Conservation (phyloP, 2,797 vertebrate genomes). For the Amazona ochrocephala region DNA sequence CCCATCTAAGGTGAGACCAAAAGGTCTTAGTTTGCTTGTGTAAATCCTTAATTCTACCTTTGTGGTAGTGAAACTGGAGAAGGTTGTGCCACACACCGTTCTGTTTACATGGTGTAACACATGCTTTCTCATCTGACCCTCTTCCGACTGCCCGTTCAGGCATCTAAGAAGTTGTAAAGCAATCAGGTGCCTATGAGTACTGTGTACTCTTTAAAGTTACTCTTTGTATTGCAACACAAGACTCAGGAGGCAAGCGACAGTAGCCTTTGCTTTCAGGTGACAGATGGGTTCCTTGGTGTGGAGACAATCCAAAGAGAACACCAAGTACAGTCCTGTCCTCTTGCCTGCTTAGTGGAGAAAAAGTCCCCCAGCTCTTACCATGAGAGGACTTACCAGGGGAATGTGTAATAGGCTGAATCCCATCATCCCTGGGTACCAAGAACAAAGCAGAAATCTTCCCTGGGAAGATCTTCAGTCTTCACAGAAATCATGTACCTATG, state of each 20-base stretch:
- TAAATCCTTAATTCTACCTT: neutral
- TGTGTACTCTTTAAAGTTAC: neutral
- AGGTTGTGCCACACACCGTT: rapidly evolving
- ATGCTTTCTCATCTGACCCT: neutral
- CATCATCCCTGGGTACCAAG: neutral
- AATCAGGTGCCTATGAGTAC: neutral
- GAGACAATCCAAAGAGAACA: neutral
- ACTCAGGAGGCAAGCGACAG: rapidly evolving
- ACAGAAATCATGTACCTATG: rapidly evolving
- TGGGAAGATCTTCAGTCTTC: neutral
- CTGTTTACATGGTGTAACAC: neutral
- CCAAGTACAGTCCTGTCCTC: rapidly evolving
- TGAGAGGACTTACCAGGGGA: neutral
- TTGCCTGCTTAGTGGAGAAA: rapidly evolving
- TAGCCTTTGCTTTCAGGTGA: neutral
- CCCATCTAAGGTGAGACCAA: slow-evolving; percentile 86
- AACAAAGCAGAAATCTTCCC: neutral
- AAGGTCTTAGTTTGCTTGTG: neutral
- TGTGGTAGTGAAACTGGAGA: neutral
- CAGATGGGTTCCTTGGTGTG: rapidly evolving
- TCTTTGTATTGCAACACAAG: neutral
- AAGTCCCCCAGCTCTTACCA: neutral
- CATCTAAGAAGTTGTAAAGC: neutral
- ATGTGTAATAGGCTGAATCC: rapidly evolving
- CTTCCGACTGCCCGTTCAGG: neutral